Evolutionary conservation across 2,113 vertebrate genomes (phyloP), one percentile per base, ranked within the genome.

Genomic region (Phylloscopus trochiloides): DNA sequence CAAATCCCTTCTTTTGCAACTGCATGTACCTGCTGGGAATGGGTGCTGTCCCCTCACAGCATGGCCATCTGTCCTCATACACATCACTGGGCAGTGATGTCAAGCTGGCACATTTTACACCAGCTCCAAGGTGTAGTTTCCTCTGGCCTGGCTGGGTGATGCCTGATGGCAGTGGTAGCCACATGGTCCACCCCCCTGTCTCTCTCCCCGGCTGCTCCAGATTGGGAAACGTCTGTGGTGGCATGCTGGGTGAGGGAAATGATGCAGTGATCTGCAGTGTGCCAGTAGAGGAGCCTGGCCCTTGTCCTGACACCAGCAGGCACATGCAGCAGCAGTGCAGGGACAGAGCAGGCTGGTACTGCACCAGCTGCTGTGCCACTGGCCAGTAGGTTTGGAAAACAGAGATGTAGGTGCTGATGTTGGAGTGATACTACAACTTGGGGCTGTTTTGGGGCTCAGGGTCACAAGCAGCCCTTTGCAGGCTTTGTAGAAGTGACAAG

Each of bases 61-160:
- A 6, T 9, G 26, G n/a, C 40, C 74, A 51, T 36, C 22, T 14
- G 5, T 71, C 40, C 63, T 67, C 7, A 5, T 12, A 18, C 29
- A 34, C 10, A 4, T 42, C 26, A 25, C 24, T 0, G 0, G 38
- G n/a, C 19, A 82, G 40, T 14, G 3, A 40, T 38, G 36, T 12
- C 42, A 70, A n/a, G n/a, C 29, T 4, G 8, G 11, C 0, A 3
- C 17, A 1, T 42, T 70, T 50, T 17, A 25, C 16, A 7, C 31
- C 1, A 0, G 18, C 20, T 43, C 51, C 61, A n/a, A 21, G 43
- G 50, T 1, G 2, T 3, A 2, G 31, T 26, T 59, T 55, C 38
- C 63, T 43, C 59, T 85, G 61, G 54, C 65, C 34, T 1, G 12
- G 57, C 36, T 55, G 62, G 26, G 24, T 20, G 38, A 54, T n/a